phyloP scores from a whole-genome alignment of 1,140 invertebrate species.

The Pteromalus puparum region DNA sequence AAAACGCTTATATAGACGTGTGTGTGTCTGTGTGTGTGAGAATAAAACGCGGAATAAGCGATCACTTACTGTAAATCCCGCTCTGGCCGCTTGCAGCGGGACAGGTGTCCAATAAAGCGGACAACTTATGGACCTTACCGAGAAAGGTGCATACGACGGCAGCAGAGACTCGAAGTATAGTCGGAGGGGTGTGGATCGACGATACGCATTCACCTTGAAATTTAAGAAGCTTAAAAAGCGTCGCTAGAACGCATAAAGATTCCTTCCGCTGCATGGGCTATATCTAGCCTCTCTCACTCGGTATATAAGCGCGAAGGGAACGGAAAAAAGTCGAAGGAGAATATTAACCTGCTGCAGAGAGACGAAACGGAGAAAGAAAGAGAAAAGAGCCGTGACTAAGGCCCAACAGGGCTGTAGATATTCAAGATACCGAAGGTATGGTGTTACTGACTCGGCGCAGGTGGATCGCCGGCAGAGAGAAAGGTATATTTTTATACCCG shows the following conservation, averaged over 20 bases:
- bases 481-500: constrained; percentile 46
- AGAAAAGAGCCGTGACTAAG: constrained; percentile 37
- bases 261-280: neutral
- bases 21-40: neutral
- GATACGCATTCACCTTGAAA: constrained; percentile 43
- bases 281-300: constrained; percentile 43
- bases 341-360: neutral
- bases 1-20: constrained; percentile 30
- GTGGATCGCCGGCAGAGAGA: constrained; percentile 31
- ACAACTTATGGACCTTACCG: constrained; percentile 44
- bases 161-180: too few relatives aligned
- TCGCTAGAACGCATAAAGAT: constrained; percentile 45
- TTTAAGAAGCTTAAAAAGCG: constrained; percentile 50
- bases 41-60: constrained; percentile 38
- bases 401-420: constrained; percentile 49
- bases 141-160: constrained; percentile 26
- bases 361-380: neutral
- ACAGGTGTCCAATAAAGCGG: constrained; percentile 52
- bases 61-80: constrained; percentile 47
- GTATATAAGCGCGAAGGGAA: neutral
- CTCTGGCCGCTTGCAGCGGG: neutral
- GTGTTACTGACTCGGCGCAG: constrained; percentile 45
- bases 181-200: neutral
- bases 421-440: constrained; percentile 49
- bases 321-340: neutral